Conservation (phyloP, 1,140 invertebrate genomes). For the Druon quercuslanigerum region DNA sequence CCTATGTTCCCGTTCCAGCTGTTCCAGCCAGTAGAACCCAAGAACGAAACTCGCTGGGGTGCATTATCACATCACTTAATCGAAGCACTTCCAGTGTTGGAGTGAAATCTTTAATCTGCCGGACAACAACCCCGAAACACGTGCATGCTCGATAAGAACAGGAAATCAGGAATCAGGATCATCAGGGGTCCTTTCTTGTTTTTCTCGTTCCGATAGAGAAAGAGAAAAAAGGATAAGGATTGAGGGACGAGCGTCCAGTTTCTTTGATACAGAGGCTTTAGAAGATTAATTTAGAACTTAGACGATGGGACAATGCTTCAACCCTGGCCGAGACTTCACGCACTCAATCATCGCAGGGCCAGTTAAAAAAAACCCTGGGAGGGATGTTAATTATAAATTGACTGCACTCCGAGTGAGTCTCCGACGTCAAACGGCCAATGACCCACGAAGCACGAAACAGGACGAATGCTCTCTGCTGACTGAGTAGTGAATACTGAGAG, state of each 20-base stretch:
- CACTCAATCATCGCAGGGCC: conserved; percentile 7
- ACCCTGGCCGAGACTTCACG: conserved; percentile 21
- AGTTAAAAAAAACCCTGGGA: conserved; percentile 25
- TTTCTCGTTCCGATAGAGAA: neutral
- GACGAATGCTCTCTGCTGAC: too few species aligned
- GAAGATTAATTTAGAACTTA: neutral
- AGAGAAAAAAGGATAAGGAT: neutral
- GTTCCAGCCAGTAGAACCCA: neutral
- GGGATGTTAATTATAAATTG: conserved; percentile 26
- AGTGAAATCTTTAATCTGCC: neutral
- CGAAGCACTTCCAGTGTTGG: neutral
- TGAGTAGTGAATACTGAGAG: too few species aligned
- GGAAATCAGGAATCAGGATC: neutral
- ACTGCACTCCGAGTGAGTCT: neutral
- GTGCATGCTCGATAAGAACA: conserved; percentile 27
- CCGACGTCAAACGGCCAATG: neutral
- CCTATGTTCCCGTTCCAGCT: neutral
- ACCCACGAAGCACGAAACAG: too few species aligned
- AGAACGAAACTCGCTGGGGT: neutral
- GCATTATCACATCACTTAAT: neutral
- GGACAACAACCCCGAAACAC: conserved; percentile 30
- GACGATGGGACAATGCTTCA: neutral
- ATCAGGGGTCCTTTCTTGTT: neutral
- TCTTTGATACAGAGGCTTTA: neutral
- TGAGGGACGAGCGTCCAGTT: neutral